Evolutionary conservation across 2,888 invertebrate species (phyloP).

Genomic region (Drosophila seclusa): DNA sequence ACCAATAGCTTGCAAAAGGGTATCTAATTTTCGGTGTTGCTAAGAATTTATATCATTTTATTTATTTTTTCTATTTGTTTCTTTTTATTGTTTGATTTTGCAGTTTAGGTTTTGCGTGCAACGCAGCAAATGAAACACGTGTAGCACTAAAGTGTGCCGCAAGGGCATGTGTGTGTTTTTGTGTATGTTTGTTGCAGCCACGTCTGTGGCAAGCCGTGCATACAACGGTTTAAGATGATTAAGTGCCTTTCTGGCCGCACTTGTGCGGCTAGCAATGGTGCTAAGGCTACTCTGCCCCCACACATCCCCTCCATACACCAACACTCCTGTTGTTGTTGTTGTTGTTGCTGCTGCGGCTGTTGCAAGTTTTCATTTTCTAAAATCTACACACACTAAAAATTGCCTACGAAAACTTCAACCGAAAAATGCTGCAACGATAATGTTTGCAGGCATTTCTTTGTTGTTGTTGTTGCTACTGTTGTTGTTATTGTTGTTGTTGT

Average conservation of each 20-base stretch:
- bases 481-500: constrained; percentile 3
- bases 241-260: constrained; percentile 79
- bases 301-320: background rate
- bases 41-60: background rate
- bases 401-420: constrained; percentile 42
- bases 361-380: constrained; percentile 76
- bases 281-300: constrained; percentile 38
- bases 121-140: constrained; percentile 70
- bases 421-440: constrained; percentile 65
- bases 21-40: constrained; percentile 25
- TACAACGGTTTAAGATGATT: constrained; percentile 81
- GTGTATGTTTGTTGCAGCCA: constrained; percentile 43
- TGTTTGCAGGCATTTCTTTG: constrained; percentile 30
- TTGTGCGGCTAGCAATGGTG: constrained; percentile 59
- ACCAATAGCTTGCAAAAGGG: background rate
- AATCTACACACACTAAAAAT: constrained; percentile 51
- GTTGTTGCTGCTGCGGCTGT: constrained; percentile 37
- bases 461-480: constrained; percentile 14
- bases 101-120: constrained; percentile 61
- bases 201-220: constrained; percentile 76
- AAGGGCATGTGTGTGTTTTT: constrained; percentile 6
- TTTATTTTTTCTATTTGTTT: constrained; percentile 19
- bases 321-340: constrained; percentile 9
- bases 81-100: constrained; percentile 14
- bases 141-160: constrained; percentile 54